phyloP scores from a whole-genome alignment of 2,888 invertebrate species.

The Eutolmus rufibarbis region DNA sequence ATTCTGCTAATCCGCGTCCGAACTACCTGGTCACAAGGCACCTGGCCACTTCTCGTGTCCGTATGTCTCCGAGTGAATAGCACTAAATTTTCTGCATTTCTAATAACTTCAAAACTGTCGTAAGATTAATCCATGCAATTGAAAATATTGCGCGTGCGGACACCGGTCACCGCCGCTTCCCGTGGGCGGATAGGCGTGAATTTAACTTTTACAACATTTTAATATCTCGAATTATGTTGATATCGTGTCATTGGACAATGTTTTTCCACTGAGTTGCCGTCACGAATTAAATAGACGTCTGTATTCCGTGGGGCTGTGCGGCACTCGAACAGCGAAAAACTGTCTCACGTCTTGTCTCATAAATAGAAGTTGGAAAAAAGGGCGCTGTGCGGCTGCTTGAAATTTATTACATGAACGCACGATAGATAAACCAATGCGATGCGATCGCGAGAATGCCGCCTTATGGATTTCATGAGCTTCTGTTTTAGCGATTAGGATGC shows the following conservation, averaged over 20 bases:
- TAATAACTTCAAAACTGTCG: slow-evolving; percentile 10
- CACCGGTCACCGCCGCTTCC: slow-evolving; percentile 3
- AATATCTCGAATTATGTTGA: slow-evolving; percentile 16
- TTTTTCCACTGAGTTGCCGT: slow-evolving; percentile 3
- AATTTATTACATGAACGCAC: slow-evolving; percentile 14
- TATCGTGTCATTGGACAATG: slow-evolving; percentile 18
- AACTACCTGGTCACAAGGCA: not conserved
- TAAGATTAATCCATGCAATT: not conserved
- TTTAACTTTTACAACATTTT: slow-evolving; percentile 32
- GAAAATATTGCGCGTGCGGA: slow-evolving; percentile 22
- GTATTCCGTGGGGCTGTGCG: not conserved
- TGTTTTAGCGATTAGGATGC: not conserved
- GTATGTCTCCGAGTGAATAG: not conserved
- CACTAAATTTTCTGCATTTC: slow-evolving; percentile 7
- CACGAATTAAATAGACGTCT: slow-evolving; percentile 16
- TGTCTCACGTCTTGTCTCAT: slow-evolving; percentile 1
- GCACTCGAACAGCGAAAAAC: not conserved
- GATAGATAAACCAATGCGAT: not conserved
- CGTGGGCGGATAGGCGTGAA: slow-evolving; percentile 35
- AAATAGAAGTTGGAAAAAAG: not conserved
- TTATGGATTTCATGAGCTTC: not conserved
- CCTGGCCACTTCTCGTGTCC: not conserved
- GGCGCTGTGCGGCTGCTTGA: not conserved
- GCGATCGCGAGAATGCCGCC: not conserved
- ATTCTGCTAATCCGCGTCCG: not conserved